Conservation (phyloP, 2,888 invertebrate species). For the Noctuana brunneofusca region DNA sequence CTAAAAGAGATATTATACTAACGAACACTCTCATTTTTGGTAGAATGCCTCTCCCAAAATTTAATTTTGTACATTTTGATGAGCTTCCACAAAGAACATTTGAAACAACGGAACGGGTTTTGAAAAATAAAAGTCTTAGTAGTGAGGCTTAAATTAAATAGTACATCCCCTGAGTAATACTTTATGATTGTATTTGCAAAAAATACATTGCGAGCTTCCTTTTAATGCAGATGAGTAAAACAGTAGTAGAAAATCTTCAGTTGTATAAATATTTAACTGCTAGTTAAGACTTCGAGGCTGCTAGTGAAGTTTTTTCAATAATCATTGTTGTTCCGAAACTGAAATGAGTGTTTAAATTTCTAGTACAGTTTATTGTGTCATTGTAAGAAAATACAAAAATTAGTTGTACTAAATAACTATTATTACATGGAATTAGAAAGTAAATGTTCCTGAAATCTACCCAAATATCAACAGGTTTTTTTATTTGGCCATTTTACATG, state of each 20-base stretch:
- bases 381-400: no score
- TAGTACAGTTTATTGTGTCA: no score
- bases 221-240: not conserved
- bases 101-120: conserved; percentile 5
- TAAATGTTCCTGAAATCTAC: conserved; percentile 4
- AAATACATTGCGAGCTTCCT: not conserved
- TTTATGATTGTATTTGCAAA: not conserved
- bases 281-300: not conserved
- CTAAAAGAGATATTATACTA: conserved; percentile 13
- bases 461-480: not conserved
- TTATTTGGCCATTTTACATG: not conserved
- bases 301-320: not conserved
- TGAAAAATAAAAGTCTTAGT: not conserved
- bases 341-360: not conserved
- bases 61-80: conserved; percentile 22
- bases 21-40: conserved; percentile 7
- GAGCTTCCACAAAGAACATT: conserved; percentile 12
- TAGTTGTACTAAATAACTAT: not conserved
- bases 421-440: not conserved
- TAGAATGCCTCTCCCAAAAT: not conserved
- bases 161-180: not conserved
- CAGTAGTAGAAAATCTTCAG: not conserved
- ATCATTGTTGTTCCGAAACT: not conserved
- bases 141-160: not conserved
- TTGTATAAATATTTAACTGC: not conserved